Evolutionary conservation across 64 coral and sea anemone genomes (phyloP), one percentile per base, ranked within the genome.

Genomic region (Montipora cactus): DNA sequence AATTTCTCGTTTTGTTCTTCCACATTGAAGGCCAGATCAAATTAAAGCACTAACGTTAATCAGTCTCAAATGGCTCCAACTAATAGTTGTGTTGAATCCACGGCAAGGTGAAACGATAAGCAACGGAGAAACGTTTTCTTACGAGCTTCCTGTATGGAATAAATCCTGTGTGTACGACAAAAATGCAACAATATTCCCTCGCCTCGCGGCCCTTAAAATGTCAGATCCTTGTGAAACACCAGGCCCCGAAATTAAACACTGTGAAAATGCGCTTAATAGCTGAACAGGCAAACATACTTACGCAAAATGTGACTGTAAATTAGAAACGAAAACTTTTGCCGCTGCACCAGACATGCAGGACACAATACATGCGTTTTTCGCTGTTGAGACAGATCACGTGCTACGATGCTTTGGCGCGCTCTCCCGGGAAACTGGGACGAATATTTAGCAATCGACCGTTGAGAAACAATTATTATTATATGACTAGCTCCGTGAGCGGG

Each of bases 321-420:
- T 86, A 51, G 61, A 86, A 86, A 48, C 82, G 45, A 86, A 72
- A 46, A 86, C 44, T 86, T 86, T 72, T 86, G 82, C 66, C 82
- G 66, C 82, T 86, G 82, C 82, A 86, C 82, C 16, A 86, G 82
- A 86, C 82, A 86, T 86, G 82, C 82, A 86, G 82, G 82, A 86
- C 82, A 86, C 82, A 86, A 86, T 86, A 86, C 82, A 86, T 86
- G 82, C 82, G 82, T 86, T 81, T 81, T 68, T 71, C 44, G 82
- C 66, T 47, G 67, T 21, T 49, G 66, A 48, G 44, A 71, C 5
- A 84, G 82, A 59, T 86, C 82, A 86, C 82, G 82, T 86, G 82
- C 61, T 71, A 71, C 62, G 37, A 85, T 68, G 61, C 68, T 86
- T 86, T 86, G 66, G 82, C 82, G 82, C 82, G 62, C 66, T 86